phyloP scores from a whole-genome alignment of 2,797 vertebrate genomes.

The Fistularia commersonii region DNA sequence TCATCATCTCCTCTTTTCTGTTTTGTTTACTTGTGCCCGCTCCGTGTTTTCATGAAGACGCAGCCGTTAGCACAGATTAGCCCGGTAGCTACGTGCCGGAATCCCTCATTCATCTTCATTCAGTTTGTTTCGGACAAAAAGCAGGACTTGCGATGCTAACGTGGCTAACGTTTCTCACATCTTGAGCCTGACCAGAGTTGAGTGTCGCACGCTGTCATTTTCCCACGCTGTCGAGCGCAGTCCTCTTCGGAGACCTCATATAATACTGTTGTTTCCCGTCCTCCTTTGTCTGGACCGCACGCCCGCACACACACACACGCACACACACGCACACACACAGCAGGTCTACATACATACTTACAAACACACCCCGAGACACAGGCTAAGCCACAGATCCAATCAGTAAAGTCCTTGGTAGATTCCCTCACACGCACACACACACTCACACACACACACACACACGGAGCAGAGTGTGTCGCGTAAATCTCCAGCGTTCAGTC shows the following conservation, averaged over 20 bases:
- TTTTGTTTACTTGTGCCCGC: too few species aligned
- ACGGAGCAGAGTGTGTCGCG: constrained; percentile 31
- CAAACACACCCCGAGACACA: constrained; percentile 17
- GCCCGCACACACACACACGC: constrained; percentile 11
- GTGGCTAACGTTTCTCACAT: too few species aligned
- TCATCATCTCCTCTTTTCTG: too few species aligned
- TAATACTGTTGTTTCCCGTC: constrained; percentile 45
- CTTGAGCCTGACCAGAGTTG: too few species aligned
- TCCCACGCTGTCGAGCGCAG: constrained; percentile 43
- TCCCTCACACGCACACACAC: constrained; percentile 17
- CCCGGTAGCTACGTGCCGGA: too few species aligned
- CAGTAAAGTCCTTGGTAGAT: too few species aligned
- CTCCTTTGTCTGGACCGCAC: constrained; percentile 34
- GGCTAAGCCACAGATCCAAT: constrained; percentile 32
- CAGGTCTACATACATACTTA: constrained; percentile 7
- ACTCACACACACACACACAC: not conserved
- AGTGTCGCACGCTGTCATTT: too few species aligned
- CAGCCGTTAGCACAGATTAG: too few species aligned
- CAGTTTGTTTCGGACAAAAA: too few species aligned
- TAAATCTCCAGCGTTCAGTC: constrained; percentile 38
- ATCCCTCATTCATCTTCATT: too few species aligned
- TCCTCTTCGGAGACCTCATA: constrained; percentile 54
- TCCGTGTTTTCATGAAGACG: too few species aligned
- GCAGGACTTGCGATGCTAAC: too few species aligned
- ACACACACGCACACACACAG: constrained; percentile 11